Percentiles rank a stretch among this genome's conserved stretches.
Evolutionary conservation across 1,140 invertebrate species (phyloP).

Genomic region (Melanaphis sacchari): DNA sequence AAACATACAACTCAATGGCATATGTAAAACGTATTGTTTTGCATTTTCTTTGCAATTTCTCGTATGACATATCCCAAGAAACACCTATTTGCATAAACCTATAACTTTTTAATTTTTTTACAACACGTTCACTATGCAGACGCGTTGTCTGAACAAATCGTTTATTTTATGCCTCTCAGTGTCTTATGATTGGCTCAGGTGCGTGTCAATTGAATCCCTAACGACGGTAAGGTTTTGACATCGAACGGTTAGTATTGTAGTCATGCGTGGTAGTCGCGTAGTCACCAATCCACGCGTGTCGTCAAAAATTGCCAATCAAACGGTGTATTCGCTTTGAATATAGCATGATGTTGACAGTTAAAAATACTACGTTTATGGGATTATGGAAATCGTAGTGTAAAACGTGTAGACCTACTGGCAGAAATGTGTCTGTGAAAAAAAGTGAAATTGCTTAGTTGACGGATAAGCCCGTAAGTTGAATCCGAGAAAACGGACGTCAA

Average conservation of each 20-base stretch:
- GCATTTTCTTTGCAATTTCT: neutral
- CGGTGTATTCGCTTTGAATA: neutral
- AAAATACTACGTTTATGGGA: slow-evolving; percentile 8
- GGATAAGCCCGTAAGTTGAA: neutral
- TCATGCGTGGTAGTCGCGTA: neutral
- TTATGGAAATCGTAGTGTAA: slow-evolving; percentile 33
- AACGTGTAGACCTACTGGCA: neutral
- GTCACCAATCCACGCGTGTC: neutral
- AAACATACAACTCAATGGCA: neutral
- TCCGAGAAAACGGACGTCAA: neutral
- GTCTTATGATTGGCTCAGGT: too few relatives aligned
- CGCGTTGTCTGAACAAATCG: neutral
- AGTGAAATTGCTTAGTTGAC: neutral
- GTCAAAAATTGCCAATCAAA: neutral
- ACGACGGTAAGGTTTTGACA: neutral
- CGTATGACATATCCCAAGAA: neutral
- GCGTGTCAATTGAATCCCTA: neutral
- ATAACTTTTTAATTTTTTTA: slow-evolving; percentile 9
- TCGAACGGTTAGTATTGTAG: neutral
- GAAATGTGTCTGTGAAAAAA: too few relatives aligned
- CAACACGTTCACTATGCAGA: neutral
- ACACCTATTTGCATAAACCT: neutral
- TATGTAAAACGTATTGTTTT: neutral
- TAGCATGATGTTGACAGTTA: neutral
- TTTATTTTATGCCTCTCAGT: neutral